These are phyloP conservation scores for Thereva unica DNA, from an alignment of 2,888 invertebrate genomes.

Conservation along the genomic window DNA sequence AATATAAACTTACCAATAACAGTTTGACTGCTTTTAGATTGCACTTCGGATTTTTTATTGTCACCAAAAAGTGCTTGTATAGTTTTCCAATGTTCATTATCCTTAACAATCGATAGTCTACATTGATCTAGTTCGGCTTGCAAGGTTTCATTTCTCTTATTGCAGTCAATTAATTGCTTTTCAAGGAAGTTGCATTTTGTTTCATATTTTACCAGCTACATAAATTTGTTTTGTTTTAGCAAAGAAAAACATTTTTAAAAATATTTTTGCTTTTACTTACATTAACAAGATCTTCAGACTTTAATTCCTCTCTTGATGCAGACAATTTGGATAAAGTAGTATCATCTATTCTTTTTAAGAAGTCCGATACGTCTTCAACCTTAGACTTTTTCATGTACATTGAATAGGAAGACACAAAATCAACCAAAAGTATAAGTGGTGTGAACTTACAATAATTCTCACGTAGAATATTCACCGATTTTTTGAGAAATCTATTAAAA, in stretches of 20 bases:
- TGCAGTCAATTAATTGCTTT: constrained; percentile 49
- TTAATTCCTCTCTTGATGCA: constrained; percentile 38
- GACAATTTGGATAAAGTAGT: constrained; percentile 44
- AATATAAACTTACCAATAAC: constrained; percentile 35
- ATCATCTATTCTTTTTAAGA: constrained; percentile 40
- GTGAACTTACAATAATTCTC: constrained; percentile 57
- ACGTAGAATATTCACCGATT: constrained; percentile 49
- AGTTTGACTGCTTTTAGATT: constrained; percentile 40
- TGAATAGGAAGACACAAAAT: constrained; percentile 53
- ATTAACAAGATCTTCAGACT: constrained; percentile 48
- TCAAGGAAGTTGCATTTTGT: constrained; percentile 52
- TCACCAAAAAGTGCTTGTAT: constrained; percentile 51
- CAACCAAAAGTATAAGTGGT: constrained; percentile 54
- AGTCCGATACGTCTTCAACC: constrained; percentile 29
- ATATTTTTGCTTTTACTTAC: constrained; percentile 37
- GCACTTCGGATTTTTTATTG: constrained; percentile 8
- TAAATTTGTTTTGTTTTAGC: constrained; percentile 7
- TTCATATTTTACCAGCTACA: constrained; percentile 53
- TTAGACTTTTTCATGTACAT: constrained; percentile 46
- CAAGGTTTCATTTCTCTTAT: constrained; percentile 47
- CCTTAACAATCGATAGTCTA: constrained; percentile 49
- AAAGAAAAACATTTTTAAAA: neutral
- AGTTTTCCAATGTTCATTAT: constrained; percentile 56
- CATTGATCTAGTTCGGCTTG: constrained; percentile 50
- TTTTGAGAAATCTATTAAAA: constrained; percentile 50